Percentiles rank a stretch among this genome's conserved stretches.
Evolutionary conservation across 2,113 vertebrate species (phyloP).

Genomic region (Chaetorhynchus papuensis): DNA sequence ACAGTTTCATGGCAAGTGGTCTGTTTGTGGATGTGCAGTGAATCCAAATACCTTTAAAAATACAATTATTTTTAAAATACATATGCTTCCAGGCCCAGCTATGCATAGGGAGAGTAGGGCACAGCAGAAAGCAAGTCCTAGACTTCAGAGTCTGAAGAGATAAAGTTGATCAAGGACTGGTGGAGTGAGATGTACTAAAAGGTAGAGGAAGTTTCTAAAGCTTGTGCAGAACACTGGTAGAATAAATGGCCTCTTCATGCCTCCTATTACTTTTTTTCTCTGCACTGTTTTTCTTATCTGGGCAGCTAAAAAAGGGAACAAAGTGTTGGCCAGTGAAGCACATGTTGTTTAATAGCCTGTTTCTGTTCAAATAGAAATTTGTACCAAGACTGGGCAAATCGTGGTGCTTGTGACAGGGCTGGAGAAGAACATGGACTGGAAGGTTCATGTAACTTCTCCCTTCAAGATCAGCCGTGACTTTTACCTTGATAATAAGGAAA

Average conservation of each 20-base stretch:
- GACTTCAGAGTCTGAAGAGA: not conserved
- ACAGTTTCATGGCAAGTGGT: not conserved
- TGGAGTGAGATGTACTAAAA: not conserved
- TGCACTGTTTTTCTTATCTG: constrained; percentile 1
- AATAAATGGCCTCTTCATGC: not conserved
- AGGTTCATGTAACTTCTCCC: not conserved
- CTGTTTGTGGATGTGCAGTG: not conserved
- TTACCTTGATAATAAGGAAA: not conserved
- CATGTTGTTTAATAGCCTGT: not conserved
- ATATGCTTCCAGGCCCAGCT: not conserved
- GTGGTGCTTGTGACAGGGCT: not conserved
- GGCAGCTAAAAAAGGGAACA: not conserved
- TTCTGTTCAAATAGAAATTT: not conserved
- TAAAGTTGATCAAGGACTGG: not conserved
- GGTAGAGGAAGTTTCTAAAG: not conserved
- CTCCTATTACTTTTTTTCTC: not conserved
- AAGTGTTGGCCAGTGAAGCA: not conserved
- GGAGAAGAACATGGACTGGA: not conserved
- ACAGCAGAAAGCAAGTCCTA: not conserved
- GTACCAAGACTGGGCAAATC: not conserved
- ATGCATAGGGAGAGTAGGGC: not conserved
- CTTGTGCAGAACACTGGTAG: not conserved
- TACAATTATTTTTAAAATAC: not conserved
- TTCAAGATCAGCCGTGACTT: not conserved
- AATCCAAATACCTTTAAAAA: not conserved